Evolutionary conservation across 2,797 vertebrate genomes (phyloP).

Genomic region (Meda fulgida): DNA sequence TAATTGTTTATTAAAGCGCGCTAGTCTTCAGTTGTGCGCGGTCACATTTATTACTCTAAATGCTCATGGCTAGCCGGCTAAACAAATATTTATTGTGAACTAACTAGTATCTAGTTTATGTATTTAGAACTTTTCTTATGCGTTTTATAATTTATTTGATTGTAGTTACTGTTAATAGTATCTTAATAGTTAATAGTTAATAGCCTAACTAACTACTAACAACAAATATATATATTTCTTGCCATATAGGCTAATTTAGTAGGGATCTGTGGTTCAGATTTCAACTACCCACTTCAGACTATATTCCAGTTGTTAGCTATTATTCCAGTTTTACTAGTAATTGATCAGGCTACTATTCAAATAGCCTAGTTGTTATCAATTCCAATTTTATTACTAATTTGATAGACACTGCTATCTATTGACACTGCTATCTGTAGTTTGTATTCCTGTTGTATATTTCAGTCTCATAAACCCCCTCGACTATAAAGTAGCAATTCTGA

Average conservation of each 20-base stretch:
- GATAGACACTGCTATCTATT: no score
- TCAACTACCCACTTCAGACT: background rate
- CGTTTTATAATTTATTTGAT: background rate
- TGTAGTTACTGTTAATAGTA: background rate
- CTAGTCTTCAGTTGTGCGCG: conserved; percentile 13
- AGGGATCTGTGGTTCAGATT: background rate
- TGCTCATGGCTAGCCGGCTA: background rate
- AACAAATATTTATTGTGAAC: background rate
- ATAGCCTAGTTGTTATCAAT: background rate
- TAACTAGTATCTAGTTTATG: background rate
- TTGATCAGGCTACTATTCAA: background rate
- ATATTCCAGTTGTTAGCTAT: background rate
- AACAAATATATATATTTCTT: background rate
- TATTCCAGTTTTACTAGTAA: background rate
- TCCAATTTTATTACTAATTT: background rate
- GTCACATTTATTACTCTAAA: conserved; percentile 3
- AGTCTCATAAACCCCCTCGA: background rate
- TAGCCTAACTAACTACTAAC: background rate
- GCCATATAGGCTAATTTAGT: background rate
- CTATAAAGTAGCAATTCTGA: background rate
- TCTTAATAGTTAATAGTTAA: no score
- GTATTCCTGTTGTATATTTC: background rate
- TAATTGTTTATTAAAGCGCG: background rate
- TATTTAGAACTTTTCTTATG: background rate
- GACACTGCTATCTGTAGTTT: background rate